Percentiles rank a stretch among this genome's conserved stretches.
Conservation (phyloP, 2,888 invertebrate genomes). For the Cerceris rybyensis region DNA sequence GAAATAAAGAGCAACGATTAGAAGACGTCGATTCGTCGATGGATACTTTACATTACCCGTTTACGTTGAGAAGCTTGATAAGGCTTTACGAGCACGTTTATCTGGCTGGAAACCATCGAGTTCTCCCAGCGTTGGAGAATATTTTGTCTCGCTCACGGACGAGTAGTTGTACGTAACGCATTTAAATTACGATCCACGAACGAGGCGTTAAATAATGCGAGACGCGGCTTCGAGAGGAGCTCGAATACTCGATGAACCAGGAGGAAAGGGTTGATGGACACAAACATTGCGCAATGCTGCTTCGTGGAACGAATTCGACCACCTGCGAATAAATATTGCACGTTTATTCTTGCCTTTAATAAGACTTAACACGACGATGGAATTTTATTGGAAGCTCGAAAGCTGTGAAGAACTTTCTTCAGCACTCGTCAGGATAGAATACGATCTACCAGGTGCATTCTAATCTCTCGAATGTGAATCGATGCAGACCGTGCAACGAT, state of each 20-base stretch:
- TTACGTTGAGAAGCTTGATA: not conserved
- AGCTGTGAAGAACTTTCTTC: no score
- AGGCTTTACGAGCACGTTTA: not conserved
- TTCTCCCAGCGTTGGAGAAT: not conserved
- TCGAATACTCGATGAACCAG: constrained; percentile 23
- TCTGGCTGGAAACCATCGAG: not conserved
- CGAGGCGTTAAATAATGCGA: constrained; percentile 67
- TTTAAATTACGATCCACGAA: constrained; percentile 67
- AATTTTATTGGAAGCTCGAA: no score
- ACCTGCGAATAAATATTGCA: no score
- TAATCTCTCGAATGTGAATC: constrained; percentile 40
- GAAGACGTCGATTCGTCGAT: no score
- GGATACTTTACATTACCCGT: no score
- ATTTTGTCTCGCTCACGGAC: not conserved
- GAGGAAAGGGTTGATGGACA: not conserved
- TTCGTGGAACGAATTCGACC: not conserved
- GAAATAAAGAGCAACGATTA: no score
- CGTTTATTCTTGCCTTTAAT: no score
- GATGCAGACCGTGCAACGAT: constrained; percentile 28
- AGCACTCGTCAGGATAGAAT: constrained; percentile 9
- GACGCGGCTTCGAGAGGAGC: constrained; percentile 50
- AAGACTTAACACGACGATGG: no score
- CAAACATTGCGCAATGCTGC: constrained; percentile 1
- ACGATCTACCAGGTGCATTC: constrained; percentile 43
- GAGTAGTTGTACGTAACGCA: constrained; percentile 61